phyloP scores from a whole-genome alignment of 2,888 invertebrate species.

The Platerodrilus igneus region DNA sequence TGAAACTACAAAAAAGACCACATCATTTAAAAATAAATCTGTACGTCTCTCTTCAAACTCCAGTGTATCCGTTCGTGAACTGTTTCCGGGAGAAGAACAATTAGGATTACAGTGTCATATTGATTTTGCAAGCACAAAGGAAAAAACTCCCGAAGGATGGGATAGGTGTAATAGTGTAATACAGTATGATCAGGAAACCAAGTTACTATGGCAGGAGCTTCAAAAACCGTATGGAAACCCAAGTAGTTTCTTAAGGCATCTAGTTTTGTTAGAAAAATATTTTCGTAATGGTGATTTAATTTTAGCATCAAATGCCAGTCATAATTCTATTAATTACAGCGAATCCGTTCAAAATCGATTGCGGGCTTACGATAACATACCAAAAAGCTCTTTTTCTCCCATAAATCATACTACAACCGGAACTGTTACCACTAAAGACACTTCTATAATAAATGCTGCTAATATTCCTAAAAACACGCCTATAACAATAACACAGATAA shows the following conservation, averaged over 20 bases:
- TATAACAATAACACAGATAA: conserved; percentile 43
- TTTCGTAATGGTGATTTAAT: conserved; percentile 74
- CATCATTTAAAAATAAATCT: conserved; percentile 30
- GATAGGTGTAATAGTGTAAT: conserved; percentile 74
- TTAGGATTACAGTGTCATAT: conserved; percentile 71
- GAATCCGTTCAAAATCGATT: conserved; percentile 75
- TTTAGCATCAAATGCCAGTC: conserved; percentile 66
- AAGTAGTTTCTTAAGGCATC: conserved; percentile 76
- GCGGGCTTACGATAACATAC: conserved; percentile 68
- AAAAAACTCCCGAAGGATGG: conserved; percentile 79
- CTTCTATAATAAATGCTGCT: conserved; percentile 35
- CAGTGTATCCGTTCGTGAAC: conserved; percentile 74
- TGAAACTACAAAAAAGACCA: conserved; percentile 30
- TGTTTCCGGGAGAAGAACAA: conserved; percentile 80
- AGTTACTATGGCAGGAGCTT: conserved; percentile 72
- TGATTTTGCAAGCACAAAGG: conserved; percentile 67
- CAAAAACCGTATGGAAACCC: conserved; percentile 85
- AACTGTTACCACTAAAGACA: conserved; percentile 31
- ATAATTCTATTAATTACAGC: conserved; percentile 71
- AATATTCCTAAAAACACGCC: conserved; percentile 44
- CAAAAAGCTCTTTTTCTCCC: conserved; percentile 20
- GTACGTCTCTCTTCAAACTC: conserved; percentile 67
- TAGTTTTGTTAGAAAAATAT: conserved; percentile 78
- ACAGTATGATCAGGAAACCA: conserved; percentile 79
- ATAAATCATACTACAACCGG: conserved; percentile 35